phyloP scores from a whole-genome alignment of 2,113 vertebrate species.

The Chamaea fasciata region DNA sequence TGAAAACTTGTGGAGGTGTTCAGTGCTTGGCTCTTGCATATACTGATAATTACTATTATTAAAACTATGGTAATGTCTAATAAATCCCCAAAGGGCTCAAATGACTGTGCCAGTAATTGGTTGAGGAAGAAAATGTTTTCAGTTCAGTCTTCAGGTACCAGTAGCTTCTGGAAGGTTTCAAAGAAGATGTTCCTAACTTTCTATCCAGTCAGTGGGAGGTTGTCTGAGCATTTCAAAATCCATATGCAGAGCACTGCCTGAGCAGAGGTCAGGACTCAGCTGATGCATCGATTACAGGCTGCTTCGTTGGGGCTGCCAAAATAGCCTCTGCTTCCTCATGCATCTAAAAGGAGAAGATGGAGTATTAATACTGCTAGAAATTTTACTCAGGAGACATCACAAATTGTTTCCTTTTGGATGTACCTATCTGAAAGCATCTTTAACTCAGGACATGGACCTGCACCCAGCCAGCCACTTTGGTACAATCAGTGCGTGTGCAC shows the following conservation, averaged over 20 bases:
- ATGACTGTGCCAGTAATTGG: slow-evolving; percentile 41
- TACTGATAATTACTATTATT: slow-evolving; percentile 42
- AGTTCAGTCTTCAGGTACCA: slow-evolving; percentile 66
- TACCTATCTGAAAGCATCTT: neutral
- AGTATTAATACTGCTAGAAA: neutral
- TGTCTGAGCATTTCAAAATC: slow-evolving; percentile 51
- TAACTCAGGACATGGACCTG: neutral
- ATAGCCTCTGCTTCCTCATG: slow-evolving; percentile 95
- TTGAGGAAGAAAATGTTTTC: slow-evolving; percentile 56
- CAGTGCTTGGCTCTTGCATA: slow-evolving; percentile 48
- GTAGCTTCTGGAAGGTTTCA: slow-evolving; percentile 35
- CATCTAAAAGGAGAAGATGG: slow-evolving; percentile 74
- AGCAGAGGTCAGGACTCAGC: slow-evolving; percentile 84
- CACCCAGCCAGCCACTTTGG: neutral
- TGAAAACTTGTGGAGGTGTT: slow-evolving; percentile 26
- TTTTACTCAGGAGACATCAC: neutral
- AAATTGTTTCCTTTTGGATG: neutral
- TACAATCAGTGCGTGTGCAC: neutral
- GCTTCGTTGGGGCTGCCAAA: slow-evolving; percentile 80
- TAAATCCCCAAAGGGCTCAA: slow-evolving; percentile 37
- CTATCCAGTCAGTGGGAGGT: slow-evolving; percentile 42
- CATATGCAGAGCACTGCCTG: neutral
- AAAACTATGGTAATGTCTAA: slow-evolving; percentile 23
- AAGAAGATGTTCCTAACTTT: slow-evolving; percentile 53
- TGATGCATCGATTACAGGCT: slow-evolving; percentile 69